phyloP scores from a whole-genome alignment of 37 sponge, comb jelly and placozoan genomes.

The Aphrocallistes beatrix region DNA sequence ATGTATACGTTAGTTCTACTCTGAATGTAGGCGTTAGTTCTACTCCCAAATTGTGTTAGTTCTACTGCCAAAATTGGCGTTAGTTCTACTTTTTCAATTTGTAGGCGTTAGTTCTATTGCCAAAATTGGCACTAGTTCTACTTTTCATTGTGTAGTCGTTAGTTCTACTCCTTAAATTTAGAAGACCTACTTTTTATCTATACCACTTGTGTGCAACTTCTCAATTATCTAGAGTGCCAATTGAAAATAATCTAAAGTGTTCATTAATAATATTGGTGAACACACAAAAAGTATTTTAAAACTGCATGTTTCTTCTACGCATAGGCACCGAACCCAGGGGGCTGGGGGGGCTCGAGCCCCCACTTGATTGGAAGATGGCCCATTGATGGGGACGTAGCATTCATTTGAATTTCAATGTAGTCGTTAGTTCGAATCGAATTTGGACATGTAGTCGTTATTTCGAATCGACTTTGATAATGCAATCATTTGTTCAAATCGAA shows the following conservation, averaged over 20 bases:
- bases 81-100: background rate
- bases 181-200: no score
- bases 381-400: no score
- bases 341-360: no score
- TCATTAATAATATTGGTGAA: background rate
- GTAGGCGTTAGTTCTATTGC: background rate
- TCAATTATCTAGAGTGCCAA: background rate
- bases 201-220: background rate
- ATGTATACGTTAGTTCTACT: background rate
- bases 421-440: no score
- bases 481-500: no score
- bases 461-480: no score
- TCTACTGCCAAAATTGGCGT: constrained; percentile 3
- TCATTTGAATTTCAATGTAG: no score
- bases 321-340: no score
- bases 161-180: no score
- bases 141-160: background rate
- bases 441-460: no score
- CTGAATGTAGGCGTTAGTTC: constrained; percentile 10
- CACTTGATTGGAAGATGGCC: no score
- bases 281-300: background rate
- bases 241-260: background rate
- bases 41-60: background rate
- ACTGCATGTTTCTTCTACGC: background rate
- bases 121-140: background rate